Conservation (phyloP, 2,113 vertebrate genomes). For the Choloepus hoffmanni region DNA sequence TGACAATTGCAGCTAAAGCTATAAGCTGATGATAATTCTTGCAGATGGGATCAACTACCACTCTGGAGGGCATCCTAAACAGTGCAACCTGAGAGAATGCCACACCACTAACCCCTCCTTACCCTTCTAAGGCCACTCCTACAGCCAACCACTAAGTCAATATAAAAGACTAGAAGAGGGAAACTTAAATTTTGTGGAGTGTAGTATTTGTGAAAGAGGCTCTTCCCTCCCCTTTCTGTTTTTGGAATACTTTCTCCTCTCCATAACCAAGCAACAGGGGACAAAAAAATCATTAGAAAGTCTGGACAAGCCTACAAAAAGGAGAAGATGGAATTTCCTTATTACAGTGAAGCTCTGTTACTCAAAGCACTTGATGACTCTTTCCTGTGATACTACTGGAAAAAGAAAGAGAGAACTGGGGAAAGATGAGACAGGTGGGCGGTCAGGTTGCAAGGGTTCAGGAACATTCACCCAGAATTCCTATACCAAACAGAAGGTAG, state of each 20-base stretch:
- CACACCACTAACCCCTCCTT: too few species aligned
- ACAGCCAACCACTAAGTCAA: neutral
- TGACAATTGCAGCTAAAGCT: neutral
- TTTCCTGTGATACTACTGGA: neutral
- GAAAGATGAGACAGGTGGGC: accelerated
- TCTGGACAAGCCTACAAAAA: neutral
- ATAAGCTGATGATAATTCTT: neutral
- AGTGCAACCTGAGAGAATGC: neutral
- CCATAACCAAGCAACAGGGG: neutral
- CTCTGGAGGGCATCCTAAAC: neutral
- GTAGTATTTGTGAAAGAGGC: neutral
- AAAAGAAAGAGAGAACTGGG: neutral
- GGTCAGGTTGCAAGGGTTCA: neutral
- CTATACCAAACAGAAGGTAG: neutral
- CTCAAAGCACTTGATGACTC: neutral
- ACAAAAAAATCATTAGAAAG: neutral
- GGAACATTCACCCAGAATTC: neutral
- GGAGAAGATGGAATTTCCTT: neutral
- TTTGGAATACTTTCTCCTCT: neutral
- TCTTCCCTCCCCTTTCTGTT: neutral
- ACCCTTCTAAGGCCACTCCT: neutral
- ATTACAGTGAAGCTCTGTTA: neutral
- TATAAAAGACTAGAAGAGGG: neutral
- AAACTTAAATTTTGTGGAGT: neutral
- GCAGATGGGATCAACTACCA: too few species aligned